Evolutionary conservation across 2,113 vertebrate species (phyloP).

Genomic region (Microcebus murinus): DNA sequence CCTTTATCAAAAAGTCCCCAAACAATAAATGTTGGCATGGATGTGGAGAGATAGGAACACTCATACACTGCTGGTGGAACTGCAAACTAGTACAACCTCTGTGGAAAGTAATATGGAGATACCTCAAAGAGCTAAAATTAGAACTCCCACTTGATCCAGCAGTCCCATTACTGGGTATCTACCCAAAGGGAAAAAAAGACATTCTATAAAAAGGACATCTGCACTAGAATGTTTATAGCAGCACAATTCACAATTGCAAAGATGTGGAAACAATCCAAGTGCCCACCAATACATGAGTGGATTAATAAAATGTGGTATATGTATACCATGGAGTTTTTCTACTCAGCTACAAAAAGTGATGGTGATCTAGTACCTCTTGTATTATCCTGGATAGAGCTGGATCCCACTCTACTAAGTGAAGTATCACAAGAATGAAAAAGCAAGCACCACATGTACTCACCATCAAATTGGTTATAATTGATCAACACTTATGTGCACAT

Average conservation of each 20-base stretch:
- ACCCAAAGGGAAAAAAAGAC: neutral
- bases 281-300: neutral
- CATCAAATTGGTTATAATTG: too few relatives aligned
- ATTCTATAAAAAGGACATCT: too few relatives aligned
- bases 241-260: neutral
- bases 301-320: neutral
- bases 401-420: too few relatives aligned
- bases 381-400: too few relatives aligned
- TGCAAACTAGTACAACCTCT: neutral
- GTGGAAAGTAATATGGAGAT: neutral
- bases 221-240: neutral
- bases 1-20: neutral
- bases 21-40: neutral
- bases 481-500: too few relatives aligned
- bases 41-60: neutral
- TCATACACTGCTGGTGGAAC: neutral
- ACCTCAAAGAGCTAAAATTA: neutral
- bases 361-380: too few relatives aligned
- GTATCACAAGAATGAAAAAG: too few relatives aligned
- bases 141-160: neutral
- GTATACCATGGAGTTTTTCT: neutral
- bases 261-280: neutral
- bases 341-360: neutral
- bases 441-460: too few relatives aligned
- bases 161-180: neutral